phyloP scores from a whole-genome alignment of 1,140 invertebrate genomes.

The Ctenoplectra terminalis region DNA sequence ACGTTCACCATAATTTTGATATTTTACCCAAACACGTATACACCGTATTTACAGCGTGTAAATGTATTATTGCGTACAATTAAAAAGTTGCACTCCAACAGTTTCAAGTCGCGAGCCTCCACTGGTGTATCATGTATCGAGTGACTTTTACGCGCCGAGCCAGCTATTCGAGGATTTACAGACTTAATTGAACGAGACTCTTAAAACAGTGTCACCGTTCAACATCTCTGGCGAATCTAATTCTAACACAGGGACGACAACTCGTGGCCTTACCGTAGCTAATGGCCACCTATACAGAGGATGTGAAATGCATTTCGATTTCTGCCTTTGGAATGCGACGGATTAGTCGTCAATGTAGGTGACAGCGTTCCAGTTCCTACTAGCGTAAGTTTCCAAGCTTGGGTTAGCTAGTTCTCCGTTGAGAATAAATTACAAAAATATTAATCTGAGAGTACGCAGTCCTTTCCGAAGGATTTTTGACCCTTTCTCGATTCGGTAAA shows the following conservation, averaged over 20 bases:
- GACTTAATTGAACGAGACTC: slow-evolving; percentile 1
- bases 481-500: no score
- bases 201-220: background rate
- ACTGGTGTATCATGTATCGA: background rate
- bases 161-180: background rate
- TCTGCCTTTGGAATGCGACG: background rate
- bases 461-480: no score
- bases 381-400: background rate
- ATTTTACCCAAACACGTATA: no score
- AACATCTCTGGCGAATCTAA: background rate
- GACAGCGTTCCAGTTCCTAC: background rate
- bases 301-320: slow-evolving; percentile 4
- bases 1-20: no score
- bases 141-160: background rate
- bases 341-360: background rate
- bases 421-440: no score
- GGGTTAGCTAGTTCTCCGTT: background rate
- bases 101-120: no score
- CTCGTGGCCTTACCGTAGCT: background rate
- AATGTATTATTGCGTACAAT: no score
- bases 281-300: background rate
- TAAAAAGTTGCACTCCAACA: no score
- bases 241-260: background rate
- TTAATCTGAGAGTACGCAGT: no score
- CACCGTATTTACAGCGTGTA: no score